These are phyloP conservation scores for Semnornis frantzii DNA, from an alignment of 2,113 vertebrate genomes.

Conservation along the genomic window DNA sequence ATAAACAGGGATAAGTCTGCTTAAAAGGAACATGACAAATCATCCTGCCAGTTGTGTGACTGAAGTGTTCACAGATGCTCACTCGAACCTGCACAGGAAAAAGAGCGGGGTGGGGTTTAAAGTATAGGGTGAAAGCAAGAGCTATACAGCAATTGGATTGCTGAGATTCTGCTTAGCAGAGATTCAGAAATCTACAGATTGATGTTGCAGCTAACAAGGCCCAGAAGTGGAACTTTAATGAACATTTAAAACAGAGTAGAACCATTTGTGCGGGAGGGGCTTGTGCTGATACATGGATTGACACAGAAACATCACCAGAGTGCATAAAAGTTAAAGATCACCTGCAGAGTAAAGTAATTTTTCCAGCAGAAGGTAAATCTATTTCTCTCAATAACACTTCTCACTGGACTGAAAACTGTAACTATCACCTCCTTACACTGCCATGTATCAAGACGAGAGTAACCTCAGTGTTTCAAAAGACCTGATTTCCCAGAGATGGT, in stretches of 20 bases:
- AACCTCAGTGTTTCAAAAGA: background rate
- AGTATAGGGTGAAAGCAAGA: background rate
- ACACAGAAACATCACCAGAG: background rate
- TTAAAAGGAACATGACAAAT: background rate
- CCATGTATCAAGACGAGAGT: background rate
- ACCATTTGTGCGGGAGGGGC: background rate
- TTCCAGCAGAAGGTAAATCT: background rate
- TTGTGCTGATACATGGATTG: accelerated
- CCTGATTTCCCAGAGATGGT: background rate
- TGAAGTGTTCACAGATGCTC: background rate
- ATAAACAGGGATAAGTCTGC: background rate
- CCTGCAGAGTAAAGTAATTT: background rate
- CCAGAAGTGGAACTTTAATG: background rate
- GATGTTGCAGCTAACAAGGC: background rate
- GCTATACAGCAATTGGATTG: background rate
- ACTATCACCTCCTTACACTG: background rate
- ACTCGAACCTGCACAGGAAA: background rate
- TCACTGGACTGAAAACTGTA: background rate
- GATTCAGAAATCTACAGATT: background rate
- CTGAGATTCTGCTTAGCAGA: background rate
- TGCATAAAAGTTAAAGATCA: background rate
- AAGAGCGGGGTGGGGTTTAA: background rate
- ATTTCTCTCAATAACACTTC: background rate
- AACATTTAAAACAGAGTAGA: background rate
- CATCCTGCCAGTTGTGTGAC: background rate